Conservation (phyloP, 2,797 vertebrate genomes). For the Clarias fuscus region DNA sequence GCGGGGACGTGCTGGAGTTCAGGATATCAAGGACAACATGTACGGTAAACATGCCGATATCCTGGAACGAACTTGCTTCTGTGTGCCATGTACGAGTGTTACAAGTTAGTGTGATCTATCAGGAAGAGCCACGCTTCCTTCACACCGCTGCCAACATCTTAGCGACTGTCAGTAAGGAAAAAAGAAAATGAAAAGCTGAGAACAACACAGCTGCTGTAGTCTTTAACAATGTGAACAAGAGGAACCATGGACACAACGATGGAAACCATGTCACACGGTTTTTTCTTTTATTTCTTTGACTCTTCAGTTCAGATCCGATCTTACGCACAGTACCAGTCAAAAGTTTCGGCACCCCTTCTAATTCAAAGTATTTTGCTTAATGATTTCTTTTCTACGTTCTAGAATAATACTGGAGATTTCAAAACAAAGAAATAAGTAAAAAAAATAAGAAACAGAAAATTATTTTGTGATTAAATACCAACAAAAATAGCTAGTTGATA, state of each 20-base stretch:
- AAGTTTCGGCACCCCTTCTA: too few species aligned
- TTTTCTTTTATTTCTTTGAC: background rate
- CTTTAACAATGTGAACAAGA: conserved; percentile 1
- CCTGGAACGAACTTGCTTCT: background rate
- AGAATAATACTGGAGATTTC: too few species aligned
- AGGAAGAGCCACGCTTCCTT: background rate
- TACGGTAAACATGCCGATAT: background rate
- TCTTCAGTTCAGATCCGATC: background rate
- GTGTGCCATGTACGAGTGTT: background rate
- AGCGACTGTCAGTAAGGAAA: conserved; percentile 1
- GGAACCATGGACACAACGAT: background rate
- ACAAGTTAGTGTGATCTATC: background rate
- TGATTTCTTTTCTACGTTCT: too few species aligned
- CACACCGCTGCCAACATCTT: background rate
- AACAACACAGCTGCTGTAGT: conserved; percentile 21
- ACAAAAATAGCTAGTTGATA: too few species aligned
- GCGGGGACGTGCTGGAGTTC: background rate
- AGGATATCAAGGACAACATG: background rate
- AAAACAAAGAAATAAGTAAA: too few species aligned
- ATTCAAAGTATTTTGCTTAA: too few species aligned
- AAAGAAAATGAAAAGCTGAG: background rate
- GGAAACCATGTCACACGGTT: background rate
- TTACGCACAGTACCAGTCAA: too few species aligned
- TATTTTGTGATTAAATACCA: too few species aligned
- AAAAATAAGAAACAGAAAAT: too few species aligned